These are phyloP conservation scores for Acleris literana DNA, from an alignment of 2,888 invertebrate genomes.

Conservation along the genomic window DNA sequence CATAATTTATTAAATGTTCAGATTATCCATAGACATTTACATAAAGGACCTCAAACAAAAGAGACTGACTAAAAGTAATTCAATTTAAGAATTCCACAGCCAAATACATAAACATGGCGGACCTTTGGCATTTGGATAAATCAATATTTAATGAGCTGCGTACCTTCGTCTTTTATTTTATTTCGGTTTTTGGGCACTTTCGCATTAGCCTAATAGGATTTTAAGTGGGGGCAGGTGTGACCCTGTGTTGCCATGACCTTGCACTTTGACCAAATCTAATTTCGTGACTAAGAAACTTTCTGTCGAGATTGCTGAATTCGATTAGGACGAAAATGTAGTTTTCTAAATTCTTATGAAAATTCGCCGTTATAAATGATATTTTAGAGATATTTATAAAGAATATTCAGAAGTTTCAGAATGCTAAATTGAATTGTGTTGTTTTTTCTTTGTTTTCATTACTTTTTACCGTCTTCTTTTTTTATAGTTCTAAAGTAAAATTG, in stretches of 20 bases:
- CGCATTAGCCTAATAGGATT: slow-evolving; percentile 54
- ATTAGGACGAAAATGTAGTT: too few relatives aligned
- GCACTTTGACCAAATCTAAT: slow-evolving; percentile 12
- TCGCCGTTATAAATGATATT: too few relatives aligned
- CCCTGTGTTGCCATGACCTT: slow-evolving; percentile 31
- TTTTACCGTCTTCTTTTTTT: too few relatives aligned
- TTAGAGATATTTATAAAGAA: too few relatives aligned
- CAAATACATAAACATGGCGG: slow-evolving; percentile 27
- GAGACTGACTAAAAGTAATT: slow-evolving; percentile 15
- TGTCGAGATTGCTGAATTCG: not conserved
- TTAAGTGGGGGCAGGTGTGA: slow-evolving; percentile 52
- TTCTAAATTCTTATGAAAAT: too few relatives aligned
- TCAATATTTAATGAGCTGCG: slow-evolving; percentile 48
- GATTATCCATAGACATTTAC: not conserved
- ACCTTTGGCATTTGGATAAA: slow-evolving; percentile 38
- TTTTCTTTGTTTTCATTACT: too few relatives aligned
- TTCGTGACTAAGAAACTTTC: not conserved
- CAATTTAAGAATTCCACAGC: slow-evolving; percentile 14
- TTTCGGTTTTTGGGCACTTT: slow-evolving; percentile 45
- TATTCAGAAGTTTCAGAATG: too few relatives aligned
- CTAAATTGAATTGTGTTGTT: too few relatives aligned
- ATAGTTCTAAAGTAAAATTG: too few relatives aligned
- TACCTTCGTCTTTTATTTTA: slow-evolving; percentile 42
- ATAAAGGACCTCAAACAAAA: slow-evolving; percentile 9
- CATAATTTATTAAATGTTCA: not conserved